phyloP scores from a whole-genome alignment of 2,888 invertebrate species.

The Tricholauxania praeusta region DNA sequence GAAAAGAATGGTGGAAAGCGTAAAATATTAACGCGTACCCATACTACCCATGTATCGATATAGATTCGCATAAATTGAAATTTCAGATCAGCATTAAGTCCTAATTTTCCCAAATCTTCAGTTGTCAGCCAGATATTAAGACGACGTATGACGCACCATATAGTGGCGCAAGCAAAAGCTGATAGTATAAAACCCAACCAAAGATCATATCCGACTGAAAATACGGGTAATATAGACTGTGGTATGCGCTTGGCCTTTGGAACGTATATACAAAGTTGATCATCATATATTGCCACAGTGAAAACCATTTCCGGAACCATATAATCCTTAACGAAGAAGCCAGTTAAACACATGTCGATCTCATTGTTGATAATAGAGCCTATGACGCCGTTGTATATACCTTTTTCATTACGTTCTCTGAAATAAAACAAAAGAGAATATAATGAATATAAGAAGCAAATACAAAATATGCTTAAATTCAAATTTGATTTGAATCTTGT shows the following conservation, averaged over 20 bases:
- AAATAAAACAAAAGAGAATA: conserved; percentile 1
- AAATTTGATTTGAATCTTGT: not conserved
- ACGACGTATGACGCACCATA: conserved; percentile 58
- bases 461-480: not conserved
- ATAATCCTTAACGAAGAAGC: conserved; percentile 68
- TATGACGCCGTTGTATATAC: conserved; percentile 66
- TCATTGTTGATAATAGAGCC: conserved; percentile 62
- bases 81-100: conserved; percentile 43
- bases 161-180: conserved; percentile 55
- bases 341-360: conserved; percentile 65
- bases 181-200: conserved; percentile 63
- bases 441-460: not conserved
- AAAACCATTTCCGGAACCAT: conserved; percentile 65
- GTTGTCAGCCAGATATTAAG: conserved; percentile 54
- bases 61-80: conserved; percentile 57
- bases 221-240: conserved; percentile 65
- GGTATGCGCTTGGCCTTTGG: conserved; percentile 66
- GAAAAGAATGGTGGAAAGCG: conserved; percentile 62
- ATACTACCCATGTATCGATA: conserved; percentile 64
- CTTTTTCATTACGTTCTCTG: conserved; percentile 58
- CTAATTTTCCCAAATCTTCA: not conserved
- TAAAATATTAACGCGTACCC: conserved; percentile 62
- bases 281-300: conserved; percentile 65
- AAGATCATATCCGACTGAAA: conserved; percentile 61
- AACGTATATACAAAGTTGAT: conserved; percentile 67